Percentiles rank a stretch among this genome's conserved stretches.
Evolutionary conservation across 2,113 vertebrate species (phyloP).

Genomic region (Asarcornis scutulata): DNA sequence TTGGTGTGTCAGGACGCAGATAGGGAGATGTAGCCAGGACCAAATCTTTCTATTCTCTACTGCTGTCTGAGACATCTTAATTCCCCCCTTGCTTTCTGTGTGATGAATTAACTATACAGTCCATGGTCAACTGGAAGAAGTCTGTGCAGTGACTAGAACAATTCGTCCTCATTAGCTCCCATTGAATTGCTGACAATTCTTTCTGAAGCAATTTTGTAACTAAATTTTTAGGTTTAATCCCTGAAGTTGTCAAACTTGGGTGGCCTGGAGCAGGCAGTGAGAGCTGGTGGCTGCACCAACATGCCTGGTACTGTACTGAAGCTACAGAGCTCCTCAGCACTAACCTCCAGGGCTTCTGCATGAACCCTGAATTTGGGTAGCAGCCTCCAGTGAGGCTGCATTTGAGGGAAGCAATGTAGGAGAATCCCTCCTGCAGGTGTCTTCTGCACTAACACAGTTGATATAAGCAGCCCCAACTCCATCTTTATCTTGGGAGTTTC

Average conservation of each 20-base stretch:
- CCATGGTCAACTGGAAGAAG: background rate
- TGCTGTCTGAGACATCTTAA: constrained; percentile 48
- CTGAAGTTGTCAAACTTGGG: background rate
- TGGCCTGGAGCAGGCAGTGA: background rate
- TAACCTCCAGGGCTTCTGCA: background rate
- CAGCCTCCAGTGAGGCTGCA: background rate
- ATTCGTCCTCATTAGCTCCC: background rate
- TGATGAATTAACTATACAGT: background rate
- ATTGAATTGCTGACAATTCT: background rate
- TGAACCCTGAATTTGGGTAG: background rate
- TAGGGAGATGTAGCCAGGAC: background rate
- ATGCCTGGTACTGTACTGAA: background rate
- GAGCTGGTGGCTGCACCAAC: background rate
- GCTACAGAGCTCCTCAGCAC: background rate
- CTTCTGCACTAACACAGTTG: background rate
- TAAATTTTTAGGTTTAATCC: background rate
- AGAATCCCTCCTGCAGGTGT: background rate
- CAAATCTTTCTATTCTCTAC: background rate
- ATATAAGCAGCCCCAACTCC: background rate
- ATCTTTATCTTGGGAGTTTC: background rate
- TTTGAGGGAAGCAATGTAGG: background rate
- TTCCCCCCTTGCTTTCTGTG: background rate
- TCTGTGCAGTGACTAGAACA: background rate
- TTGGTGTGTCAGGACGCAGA: background rate
- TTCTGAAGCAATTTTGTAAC: background rate